phyloP scores from a whole-genome alignment of 2,113 vertebrate genomes.

The Semicossyphus pulcher region DNA sequence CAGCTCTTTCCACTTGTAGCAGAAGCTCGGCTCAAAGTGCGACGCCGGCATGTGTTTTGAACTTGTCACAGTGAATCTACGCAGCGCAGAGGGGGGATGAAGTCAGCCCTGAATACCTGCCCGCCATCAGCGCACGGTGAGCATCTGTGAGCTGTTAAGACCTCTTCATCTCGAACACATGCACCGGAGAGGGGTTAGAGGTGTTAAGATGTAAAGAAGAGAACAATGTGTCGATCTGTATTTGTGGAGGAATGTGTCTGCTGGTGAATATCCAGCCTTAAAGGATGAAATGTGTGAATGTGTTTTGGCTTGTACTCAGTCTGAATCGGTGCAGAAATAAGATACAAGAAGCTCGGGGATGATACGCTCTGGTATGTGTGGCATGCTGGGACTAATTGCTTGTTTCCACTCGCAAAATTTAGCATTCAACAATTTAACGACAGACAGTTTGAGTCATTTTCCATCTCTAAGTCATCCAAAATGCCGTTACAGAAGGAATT shows the following conservation, averaged over 20 bases:
- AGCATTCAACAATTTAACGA: neutral
- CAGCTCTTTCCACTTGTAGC: conserved; percentile 68
- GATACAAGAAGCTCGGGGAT: neutral
- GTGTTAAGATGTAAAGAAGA: conserved; percentile 53
- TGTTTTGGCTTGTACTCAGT: conserved; percentile 2
- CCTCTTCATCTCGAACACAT: conserved; percentile 75
- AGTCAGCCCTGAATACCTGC: conserved; percentile 79
- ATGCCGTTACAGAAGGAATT: neutral
- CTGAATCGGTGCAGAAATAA: conserved; percentile 10
- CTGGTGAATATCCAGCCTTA: neutral
- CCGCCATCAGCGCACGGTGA: conserved; percentile 66
- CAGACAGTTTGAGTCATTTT: neutral
- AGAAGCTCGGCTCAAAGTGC: conserved; percentile 52
- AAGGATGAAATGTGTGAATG: neutral
- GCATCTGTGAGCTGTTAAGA: conserved; percentile 82
- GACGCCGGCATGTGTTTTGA: conserved; percentile 80
- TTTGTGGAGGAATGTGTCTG: conserved; percentile 39
- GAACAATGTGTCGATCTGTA: conserved; percentile 38
- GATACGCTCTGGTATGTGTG: conserved; percentile 24
- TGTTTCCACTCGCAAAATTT: conserved; percentile 29
- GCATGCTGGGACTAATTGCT: conserved; percentile 45
- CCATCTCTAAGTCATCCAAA: neutral
- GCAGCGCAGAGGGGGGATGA: conserved; percentile 55
- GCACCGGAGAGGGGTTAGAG: conserved; percentile 23
- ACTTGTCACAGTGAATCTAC: conserved; percentile 81